phyloP scores from a whole-genome alignment of 2,888 invertebrate genomes.

The Phragmatobia fuliginosa region DNA sequence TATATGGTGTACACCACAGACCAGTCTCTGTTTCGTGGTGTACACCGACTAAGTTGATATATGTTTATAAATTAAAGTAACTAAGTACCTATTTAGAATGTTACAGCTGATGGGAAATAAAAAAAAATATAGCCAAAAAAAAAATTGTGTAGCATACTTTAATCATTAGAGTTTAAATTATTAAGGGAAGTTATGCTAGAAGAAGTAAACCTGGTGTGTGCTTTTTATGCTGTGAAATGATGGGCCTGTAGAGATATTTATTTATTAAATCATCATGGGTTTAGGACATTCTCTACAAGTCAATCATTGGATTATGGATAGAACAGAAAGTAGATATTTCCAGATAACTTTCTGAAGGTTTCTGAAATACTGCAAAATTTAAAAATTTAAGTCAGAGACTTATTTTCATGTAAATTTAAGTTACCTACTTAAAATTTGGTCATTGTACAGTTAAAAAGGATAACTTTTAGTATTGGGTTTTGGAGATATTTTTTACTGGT shows the following conservation, averaged over 20 bases:
- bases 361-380: neutral
- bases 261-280: no score
- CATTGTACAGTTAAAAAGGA: no score
- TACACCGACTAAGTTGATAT: slow-evolving; percentile 16
- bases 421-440: no score
- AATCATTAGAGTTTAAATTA: neutral
- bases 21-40: no score
- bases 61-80: slow-evolving; percentile 3
- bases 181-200: neutral
- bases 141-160: neutral
- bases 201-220: neutral
- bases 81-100: neutral
- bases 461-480: no score
- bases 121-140: neutral
- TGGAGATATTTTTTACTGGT: no score
- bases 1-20: slow-evolving; percentile 21
- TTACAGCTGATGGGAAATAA: neutral
- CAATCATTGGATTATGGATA: no score
- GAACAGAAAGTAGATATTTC: no score
- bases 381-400: no score
- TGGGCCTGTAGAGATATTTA: neutral
- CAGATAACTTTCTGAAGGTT: neutral
- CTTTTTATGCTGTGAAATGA: neutral
- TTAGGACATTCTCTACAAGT: no score
- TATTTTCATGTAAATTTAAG: no score